phyloP scores from a whole-genome alignment of 2,888 invertebrate species.

The Drosophila nr. perissopoda region DNA sequence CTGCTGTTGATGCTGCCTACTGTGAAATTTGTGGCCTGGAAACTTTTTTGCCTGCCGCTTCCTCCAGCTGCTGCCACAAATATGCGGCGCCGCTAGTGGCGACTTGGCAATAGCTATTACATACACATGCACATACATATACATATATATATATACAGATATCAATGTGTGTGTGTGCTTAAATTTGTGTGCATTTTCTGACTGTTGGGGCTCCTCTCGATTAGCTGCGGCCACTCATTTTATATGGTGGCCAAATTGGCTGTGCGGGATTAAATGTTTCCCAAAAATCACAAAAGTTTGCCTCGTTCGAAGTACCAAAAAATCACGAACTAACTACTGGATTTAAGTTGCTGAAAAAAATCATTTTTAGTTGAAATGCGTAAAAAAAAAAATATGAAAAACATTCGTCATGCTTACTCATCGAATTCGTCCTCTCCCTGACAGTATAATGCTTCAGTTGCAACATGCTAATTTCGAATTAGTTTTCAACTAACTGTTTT shows the following conservation, averaged over 20 bases:
- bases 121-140: not conserved
- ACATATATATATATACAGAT: not conserved
- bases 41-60: conserved; percentile 31
- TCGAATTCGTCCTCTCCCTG: not conserved
- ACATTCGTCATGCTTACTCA: not conserved
- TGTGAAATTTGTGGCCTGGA: conserved; percentile 60
- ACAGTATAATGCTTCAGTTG: not conserved
- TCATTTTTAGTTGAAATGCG: not conserved
- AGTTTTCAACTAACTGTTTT: not conserved
- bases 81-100: conserved; percentile 40
- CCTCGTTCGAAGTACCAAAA: not conserved
- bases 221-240: conserved; percentile 34
- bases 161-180: not conserved
- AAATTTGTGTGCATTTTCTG: conserved; percentile 11
- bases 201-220: conserved; percentile 3
- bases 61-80: conserved; percentile 50
- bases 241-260: conserved; percentile 17
- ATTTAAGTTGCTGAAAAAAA: not conserved
- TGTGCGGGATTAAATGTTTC: conserved; percentile 8
- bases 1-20: conserved; percentile 18
- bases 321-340: not conserved
- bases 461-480: not conserved
- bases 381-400: not conserved
- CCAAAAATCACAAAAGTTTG: not conserved
- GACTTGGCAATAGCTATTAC: conserved; percentile 23